Percentiles rank a stretch among this genome's conserved stretches.
These are phyloP conservation scores for Cygnus buccinator DNA, from an alignment of 2,113 vertebrate species.

Conservation along the genomic window DNA sequence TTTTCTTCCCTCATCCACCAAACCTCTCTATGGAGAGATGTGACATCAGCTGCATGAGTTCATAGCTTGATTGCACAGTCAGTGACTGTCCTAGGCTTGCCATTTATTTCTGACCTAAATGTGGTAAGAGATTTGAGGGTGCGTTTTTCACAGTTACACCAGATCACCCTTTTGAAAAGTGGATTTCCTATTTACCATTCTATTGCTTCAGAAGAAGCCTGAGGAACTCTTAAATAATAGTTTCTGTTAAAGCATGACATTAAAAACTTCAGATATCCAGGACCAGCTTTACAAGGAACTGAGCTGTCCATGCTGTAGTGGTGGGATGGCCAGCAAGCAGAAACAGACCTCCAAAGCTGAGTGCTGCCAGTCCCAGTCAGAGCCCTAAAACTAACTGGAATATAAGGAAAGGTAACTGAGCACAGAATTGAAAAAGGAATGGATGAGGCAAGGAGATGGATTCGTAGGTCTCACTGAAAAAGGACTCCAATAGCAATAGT, in stretches of 20 bases:
- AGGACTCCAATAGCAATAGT: not conserved
- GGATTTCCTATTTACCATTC: not conserved
- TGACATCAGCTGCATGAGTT: not conserved
- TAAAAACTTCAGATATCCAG: not conserved
- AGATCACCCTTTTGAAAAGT: not conserved
- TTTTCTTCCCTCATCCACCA: not conserved
- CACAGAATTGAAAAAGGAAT: not conserved
- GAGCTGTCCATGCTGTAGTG: not conserved
- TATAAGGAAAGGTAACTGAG: not conserved
- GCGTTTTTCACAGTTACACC: not conserved
- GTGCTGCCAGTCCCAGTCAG: not conserved
- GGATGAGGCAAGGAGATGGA: not conserved
- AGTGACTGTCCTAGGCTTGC: not conserved
- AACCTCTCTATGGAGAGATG: not conserved
- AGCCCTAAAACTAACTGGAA: not conserved
- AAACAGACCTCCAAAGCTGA: not conserved
- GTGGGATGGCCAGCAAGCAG: not conserved
- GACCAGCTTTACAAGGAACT: not conserved
- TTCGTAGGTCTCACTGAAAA: not conserved
- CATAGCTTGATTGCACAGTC: not conserved
- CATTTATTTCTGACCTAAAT: not conserved
- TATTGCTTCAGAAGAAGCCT: not conserved
- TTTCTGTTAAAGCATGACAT: not conserved
- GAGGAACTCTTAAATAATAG: not conserved
- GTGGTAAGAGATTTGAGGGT: not conserved